Conservation (phyloP, 2,113 vertebrate species). For the Ancistrus triradiatus region DNA sequence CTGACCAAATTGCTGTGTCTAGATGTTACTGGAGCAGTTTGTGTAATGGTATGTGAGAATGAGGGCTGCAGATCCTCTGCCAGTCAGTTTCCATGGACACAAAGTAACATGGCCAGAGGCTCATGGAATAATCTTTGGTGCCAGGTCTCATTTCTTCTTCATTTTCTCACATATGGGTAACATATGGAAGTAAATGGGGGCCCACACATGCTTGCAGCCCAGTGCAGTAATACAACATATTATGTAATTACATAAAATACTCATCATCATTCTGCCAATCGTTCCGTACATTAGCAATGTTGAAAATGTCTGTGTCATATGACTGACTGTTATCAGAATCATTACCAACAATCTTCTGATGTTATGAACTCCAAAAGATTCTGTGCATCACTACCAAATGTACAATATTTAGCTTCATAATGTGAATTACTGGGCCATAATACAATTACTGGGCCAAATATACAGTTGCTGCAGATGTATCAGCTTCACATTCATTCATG, state of each 20-base stretch:
- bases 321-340: too few species aligned
- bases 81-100: slow-evolving; percentile 79
- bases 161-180: slow-evolving; percentile 7
- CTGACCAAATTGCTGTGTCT: slow-evolving; percentile 12
- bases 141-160: slow-evolving; percentile 35
- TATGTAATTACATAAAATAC: neutral
- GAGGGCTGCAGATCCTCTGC: slow-evolving; percentile 63
- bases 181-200: neutral
- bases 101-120: slow-evolving; percentile 55
- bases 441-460: too few species aligned
- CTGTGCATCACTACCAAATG: too few species aligned
- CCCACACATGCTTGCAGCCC: neutral
- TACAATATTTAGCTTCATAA: too few species aligned
- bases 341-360: too few species aligned
- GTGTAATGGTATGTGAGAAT: slow-evolving; percentile 52
- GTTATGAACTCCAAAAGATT: too few species aligned
- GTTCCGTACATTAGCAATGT: too few species aligned
- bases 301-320: too few species aligned
- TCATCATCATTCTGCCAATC: too few species aligned
- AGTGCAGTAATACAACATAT: neutral
- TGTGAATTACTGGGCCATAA: too few species aligned
- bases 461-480: too few species aligned
- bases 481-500: too few species aligned
- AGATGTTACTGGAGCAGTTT: slow-evolving; percentile 47
- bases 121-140: slow-evolving; percentile 36